Base-by-base conservation (phyloP, 1,140 invertebrate genomes). In the Penaeus indicus region DNA sequence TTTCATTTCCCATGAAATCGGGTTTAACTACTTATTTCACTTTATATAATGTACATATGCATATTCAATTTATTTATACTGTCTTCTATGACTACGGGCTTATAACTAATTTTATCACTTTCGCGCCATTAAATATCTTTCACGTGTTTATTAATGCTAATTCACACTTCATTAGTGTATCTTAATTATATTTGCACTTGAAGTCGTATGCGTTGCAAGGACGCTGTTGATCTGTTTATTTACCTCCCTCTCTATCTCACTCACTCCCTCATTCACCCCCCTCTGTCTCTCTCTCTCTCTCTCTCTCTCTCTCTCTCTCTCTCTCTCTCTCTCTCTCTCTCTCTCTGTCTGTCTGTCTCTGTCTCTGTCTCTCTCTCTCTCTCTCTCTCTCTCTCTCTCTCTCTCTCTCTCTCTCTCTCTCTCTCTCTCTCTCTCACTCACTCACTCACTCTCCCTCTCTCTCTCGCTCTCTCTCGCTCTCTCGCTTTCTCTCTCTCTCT, bases 201-300 rank as follows among this genome's bases (percentile, higher is more conserved):
- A 25, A 25, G 10, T 25, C 32, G 21, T 72, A 72, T 18, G 25
- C 19, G 18, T 18, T 27, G 3, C n/a, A 5, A 0, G 2, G n/a
- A 72, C n/a, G 7, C 4, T 3, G 22, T 32, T 18, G 0, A 25
- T 75, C 69, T 72, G 25, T 75, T 38, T 27, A 18, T 27, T 13
- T 27, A 19, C n/a, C 69, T 75, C 67, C 27, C 67, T 69, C 67
- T 69, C 67, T 69, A 21, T 69, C 69, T 75, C 69, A 25, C 67
- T 69, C 67, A 22, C 69, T 72, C 69, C 27, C 69, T 72, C 69
- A 25, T 27, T 69, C 67, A 2, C 1, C 64, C 22, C 64, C 22
- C 13, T 67, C 64, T 16, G 3, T 42, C 2, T 42, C 8, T 42
- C 38, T 42, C 38, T 42, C 38, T 42, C 38, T 42, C 3, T 42